Evolutionary conservation across 2,113 vertebrate genomes (phyloP), one percentile per base, ranked within the genome.

Genomic region (Myotis lucifugus): DNA sequence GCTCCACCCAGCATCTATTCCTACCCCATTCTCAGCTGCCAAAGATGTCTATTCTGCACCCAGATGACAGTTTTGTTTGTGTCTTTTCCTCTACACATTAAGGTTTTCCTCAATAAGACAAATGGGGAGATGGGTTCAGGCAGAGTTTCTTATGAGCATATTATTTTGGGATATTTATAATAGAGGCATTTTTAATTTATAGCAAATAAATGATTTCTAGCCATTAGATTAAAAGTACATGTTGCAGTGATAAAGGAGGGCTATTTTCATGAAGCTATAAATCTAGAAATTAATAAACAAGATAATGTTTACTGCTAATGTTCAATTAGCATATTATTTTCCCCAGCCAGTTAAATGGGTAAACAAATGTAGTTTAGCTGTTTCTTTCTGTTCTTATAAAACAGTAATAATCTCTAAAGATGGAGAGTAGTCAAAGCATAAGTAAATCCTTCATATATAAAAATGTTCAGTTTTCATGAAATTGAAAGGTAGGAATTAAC

Each of bases 211-310:
- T 70, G 18, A 0, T 82, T 91, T 90, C 52, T 67, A 90, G 32
- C 7, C 69, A 73, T 87, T 92, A 84, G 3, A 76, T 76, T 70
- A 83, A 94, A 93, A 91, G 19, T 50, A 27, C 90, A 8, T 50
- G 21, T 61, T 94, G 18, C 32, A 70, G 5, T 8, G 0, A 59
- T 85, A 46, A 32, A 9, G 12, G 74, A 92, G 3, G 13, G 32
- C 32, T 34, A 59, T 73, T 84, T 84, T 78, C 77, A 0, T 70
- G 64, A 95, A 85, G 29, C 0, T 18, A 59, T 92, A 19, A 29
- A 95, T 88, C 54, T 27, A 0, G 34, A 27, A 97, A 97, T 93
- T 83, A 8, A 94, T 74, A 82, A 91, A 96, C 37, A 72, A 96
- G 69, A 83, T 94, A 87, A 82, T 76, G 29, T 84, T 86, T 86